Conservation (phyloP, 2,113 vertebrate species). For the Sceloporus undulatus region DNA sequence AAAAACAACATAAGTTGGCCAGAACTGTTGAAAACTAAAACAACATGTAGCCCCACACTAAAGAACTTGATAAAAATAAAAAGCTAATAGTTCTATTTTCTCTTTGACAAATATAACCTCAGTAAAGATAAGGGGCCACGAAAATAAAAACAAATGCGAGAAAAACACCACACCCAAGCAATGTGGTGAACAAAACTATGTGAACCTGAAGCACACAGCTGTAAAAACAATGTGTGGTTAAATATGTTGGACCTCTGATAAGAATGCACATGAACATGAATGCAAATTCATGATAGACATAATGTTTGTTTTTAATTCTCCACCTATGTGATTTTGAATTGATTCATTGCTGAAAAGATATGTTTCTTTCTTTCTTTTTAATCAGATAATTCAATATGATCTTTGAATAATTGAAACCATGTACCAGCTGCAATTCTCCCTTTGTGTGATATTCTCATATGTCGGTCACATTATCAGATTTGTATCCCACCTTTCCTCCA, state of each 20-base stretch:
- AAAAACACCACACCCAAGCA: slow-evolving; percentile 31
- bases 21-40: background rate
- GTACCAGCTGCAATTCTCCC: too few relatives aligned
- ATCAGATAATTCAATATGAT: background rate
- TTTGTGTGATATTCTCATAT: background rate
- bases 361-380: background rate
- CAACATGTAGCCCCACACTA: background rate
- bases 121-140: background rate
- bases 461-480: background rate
- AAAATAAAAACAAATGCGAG: background rate
- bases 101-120: background rate
- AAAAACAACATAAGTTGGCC: background rate
- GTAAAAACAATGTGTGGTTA: slow-evolving; percentile 19
- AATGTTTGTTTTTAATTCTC: background rate
- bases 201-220: slow-evolving; percentile 12
- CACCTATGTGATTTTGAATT: background rate
- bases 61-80: background rate
- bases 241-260: slow-evolving; percentile 5
- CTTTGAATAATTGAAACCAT: slow-evolving; percentile 4
- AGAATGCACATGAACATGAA: background rate
- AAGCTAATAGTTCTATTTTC: background rate
- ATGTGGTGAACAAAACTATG: background rate
- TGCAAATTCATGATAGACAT: background rate
- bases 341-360: background rate
- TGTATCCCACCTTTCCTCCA: background rate